Percentiles rank a stretch among this genome's conserved stretches.
These are phyloP conservation scores for Phragmatobia fuliginosa DNA, from an alignment of 2,888 invertebrate species.

Conservation along the genomic window DNA sequence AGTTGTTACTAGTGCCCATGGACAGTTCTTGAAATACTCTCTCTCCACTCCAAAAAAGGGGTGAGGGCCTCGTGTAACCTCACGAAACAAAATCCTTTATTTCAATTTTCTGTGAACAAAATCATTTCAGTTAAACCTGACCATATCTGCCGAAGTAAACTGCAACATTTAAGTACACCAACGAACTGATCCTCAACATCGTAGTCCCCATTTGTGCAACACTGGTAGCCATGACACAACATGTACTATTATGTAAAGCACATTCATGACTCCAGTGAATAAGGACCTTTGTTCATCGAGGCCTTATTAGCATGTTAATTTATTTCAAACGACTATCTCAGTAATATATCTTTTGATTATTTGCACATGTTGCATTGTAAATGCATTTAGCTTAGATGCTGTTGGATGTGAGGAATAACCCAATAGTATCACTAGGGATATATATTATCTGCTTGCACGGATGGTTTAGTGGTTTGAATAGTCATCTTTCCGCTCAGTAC, in stretches of 20 bases:
- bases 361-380: constrained; percentile 4
- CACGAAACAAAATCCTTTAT: too few relatives aligned
- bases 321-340: constrained; percentile 26
- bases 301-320: constrained; percentile 45
- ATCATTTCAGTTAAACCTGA: too few relatives aligned
- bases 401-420: neutral
- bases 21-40: too few relatives aligned
- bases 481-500: too few relatives aligned
- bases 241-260: constrained; percentile 21
- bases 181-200: neutral
- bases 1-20: too few relatives aligned
- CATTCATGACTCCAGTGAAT: constrained; percentile 39
- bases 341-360: constrained; percentile 34
- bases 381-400: neutral
- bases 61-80: too few relatives aligned
- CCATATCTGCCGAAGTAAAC: too few relatives aligned
- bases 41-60: too few relatives aligned
- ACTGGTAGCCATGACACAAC: constrained; percentile 8
- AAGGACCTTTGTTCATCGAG: constrained; percentile 46
- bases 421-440: neutral
- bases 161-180: neutral
- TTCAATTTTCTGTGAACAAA: too few relatives aligned
- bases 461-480: too few relatives aligned
- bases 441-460: neutral
- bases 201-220: neutral